Base-by-base conservation (phyloP, 1,140 invertebrate species). In the Macrobrachium nipponense region DNA sequence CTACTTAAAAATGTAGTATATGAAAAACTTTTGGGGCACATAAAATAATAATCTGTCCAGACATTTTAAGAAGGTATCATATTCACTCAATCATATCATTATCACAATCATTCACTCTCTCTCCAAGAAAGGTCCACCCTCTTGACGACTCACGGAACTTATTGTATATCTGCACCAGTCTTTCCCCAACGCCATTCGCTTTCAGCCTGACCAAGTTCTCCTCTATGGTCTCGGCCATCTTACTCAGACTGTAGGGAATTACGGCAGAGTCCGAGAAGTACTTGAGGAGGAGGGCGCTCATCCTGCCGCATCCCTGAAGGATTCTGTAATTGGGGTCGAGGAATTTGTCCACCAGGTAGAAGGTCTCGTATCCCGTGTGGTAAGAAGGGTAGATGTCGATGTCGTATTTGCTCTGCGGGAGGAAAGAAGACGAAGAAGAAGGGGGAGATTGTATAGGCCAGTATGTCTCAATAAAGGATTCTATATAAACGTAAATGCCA, bases 281-380 rank as follows among this genome's bases (percentile, higher is more conserved):
- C 15, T 60, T 59, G 1, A 87, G 73, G 0, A 44, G 17, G 18
- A 87, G 87, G 20, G 76, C 11, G 23, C 88, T 86, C 15, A 89
- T 43, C 58, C 88, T 27, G 27, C 89, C 87, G 75, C 89, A 90
- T 18, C 89, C 82, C 60, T 89, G 79, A 59, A 79, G 61, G 17
- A 89, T 75, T 43, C 78, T 87, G 70, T 89, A 89, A 0, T 78
- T 86, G 14, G 72, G 80, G 51, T 89, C 89, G 18, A 86, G 20
- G 58, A 78, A 68, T 17, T 84, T 44, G 12, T 60, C 76, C 23
- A 89, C 62, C 82, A 88, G 80, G 70, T 88, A 86, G 77, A 87
- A 89, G 43, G 89, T 89, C 10, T 89, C 89, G 68, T 89, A 89
- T 14, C 87, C 78, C 5, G 89, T 89, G 80, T 89, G 89, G 79